phyloP scores from a whole-genome alignment of 1,140 invertebrate species.

The Muscidifurax raptorellus region DNA sequence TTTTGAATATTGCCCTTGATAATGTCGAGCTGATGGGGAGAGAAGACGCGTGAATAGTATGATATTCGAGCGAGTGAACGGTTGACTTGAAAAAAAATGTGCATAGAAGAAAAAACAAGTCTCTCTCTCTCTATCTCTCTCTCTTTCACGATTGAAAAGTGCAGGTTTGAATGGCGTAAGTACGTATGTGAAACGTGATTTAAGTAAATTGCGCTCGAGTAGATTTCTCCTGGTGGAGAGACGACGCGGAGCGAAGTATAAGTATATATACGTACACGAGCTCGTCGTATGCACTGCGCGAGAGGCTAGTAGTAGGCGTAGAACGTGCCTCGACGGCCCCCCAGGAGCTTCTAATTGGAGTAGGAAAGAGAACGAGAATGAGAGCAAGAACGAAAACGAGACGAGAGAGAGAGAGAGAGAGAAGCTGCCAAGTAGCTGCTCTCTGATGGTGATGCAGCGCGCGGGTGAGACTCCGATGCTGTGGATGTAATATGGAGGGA shows the following conservation, averaged over 20 bases:
- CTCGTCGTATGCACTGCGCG: conserved; percentile 58
- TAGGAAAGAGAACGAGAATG: conserved; percentile 59
- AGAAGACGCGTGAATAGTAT: too few species aligned
- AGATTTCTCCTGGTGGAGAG: conserved; percentile 28
- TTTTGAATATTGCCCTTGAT: too few species aligned
- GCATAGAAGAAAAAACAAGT: too few species aligned
- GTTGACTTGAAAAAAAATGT: too few species aligned
- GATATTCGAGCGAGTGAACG: too few species aligned
- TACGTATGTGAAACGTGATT: conserved; percentile 51
- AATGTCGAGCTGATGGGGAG: too few species aligned
- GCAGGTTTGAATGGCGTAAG: conserved; percentile 40
- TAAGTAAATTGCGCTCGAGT: conserved; percentile 63
- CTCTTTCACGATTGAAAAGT: conserved; percentile 38
- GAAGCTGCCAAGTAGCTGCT: conserved; percentile 16
- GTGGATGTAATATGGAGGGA: not conserved
- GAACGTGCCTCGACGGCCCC: conserved; percentile 68
- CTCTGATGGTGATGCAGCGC: not conserved
- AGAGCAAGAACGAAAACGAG: conserved; percentile 34
- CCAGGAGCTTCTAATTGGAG: conserved; percentile 73
- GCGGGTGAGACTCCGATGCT: not conserved
- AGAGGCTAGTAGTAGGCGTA: conserved; percentile 25
- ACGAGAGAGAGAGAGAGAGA: conserved; percentile 22
- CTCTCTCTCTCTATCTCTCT: too few species aligned
- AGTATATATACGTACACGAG: conserved; percentile 13
- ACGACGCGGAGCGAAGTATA: conserved; percentile 33